These are phyloP conservation scores for Motacilla alba DNA, from an alignment of 2,113 vertebrate species.

Conservation along the genomic window DNA sequence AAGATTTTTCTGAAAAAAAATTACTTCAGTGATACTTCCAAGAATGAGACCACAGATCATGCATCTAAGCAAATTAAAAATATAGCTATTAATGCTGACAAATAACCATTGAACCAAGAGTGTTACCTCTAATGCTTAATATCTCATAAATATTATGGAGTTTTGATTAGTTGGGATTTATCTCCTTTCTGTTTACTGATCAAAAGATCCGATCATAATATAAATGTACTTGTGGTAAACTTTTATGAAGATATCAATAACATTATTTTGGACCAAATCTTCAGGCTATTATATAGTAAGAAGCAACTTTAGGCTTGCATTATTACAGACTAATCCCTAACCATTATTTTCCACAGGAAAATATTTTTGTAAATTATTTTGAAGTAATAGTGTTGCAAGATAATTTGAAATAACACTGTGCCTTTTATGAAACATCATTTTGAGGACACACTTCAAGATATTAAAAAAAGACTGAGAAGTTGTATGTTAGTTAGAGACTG, in stretches of 20 bases:
- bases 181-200: neutral
- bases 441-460: neutral
- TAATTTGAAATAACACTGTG: neutral
- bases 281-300: neutral
- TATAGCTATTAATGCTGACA: neutral
- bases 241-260: neutral
- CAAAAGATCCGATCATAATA: fast-evolving
- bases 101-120: neutral
- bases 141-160: neutral
- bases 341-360: neutral
- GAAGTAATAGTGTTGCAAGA: neutral
- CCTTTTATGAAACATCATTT: neutral
- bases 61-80: neutral
- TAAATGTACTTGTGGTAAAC: neutral
- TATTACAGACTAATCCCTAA: neutral
- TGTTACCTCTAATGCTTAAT: neutral
- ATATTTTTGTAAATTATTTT: neutral
- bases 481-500: neutral
- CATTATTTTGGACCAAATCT: neutral
- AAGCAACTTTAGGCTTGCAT: neutral
- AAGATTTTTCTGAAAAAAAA: neutral
- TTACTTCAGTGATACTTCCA: neutral
- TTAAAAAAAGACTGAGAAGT: neutral
- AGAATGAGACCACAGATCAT: neutral
- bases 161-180: fast-evolving